phyloP scores from a whole-genome alignment of 2,113 vertebrate genomes.

The Dunckerocampus dactyliophorus region DNA sequence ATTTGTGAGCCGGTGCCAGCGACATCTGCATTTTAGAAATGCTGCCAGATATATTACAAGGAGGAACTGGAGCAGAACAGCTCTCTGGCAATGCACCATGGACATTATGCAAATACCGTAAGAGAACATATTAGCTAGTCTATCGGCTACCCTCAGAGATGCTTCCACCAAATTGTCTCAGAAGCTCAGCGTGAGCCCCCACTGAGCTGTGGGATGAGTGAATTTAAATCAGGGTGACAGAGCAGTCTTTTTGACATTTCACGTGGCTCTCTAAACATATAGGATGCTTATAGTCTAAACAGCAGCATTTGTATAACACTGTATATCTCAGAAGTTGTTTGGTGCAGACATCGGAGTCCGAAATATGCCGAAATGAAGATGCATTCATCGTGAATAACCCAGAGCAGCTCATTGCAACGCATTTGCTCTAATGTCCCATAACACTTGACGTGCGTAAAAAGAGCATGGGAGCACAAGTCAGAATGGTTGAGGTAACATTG shows the following conservation, averaged over 20 bases:
- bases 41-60: conserved; percentile 74
- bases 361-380: conserved; percentile 48
- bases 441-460: conserved; percentile 52
- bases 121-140: conserved; percentile 74
- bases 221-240: conserved; percentile 65
- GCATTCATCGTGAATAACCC: conserved; percentile 41
- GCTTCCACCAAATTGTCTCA: conserved; percentile 70
- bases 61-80: conserved; percentile 74
- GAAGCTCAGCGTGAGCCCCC: conserved; percentile 65
- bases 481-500: conserved; percentile 40
- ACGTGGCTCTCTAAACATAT: conserved; percentile 32
- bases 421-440: conserved; percentile 56
- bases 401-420: conserved; percentile 39
- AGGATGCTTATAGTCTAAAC: conserved; percentile 13
- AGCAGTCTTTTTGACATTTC: conserved; percentile 47
- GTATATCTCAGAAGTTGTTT: conserved; percentile 30
- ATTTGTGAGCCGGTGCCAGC: conserved; percentile 67
- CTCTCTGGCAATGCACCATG: conserved; percentile 67
- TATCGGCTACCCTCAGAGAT: conserved; percentile 66
- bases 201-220: conserved; percentile 60
- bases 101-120: conserved; percentile 75
- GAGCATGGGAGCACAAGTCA: conserved; percentile 48
- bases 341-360: conserved; percentile 15
- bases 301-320: conserved; percentile 13
- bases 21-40: conserved; percentile 69